Percentiles rank a stretch among this genome's conserved stretches.
Conservation (phyloP, 2,888 invertebrate species). For the Scrobipalpa costella region DNA sequence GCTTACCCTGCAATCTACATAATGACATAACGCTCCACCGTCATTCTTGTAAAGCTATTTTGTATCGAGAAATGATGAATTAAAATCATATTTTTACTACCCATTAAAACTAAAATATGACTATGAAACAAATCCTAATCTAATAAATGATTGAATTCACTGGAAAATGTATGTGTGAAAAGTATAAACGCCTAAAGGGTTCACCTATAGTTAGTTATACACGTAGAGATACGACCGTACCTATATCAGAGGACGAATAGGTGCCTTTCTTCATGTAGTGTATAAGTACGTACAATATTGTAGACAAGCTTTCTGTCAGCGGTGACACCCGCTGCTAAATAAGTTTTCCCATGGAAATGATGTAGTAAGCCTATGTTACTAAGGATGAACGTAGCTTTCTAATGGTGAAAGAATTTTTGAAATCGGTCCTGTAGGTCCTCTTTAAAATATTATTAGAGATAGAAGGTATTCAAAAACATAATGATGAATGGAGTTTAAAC, state of each 20-base stretch:
- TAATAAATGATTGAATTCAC: not conserved
- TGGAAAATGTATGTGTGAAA: not conserved
- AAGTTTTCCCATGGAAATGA: too few species aligned
- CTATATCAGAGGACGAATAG: not conserved
- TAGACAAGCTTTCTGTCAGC: too few species aligned
- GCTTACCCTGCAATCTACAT: slow-evolving; percentile 27
- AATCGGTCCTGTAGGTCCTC: too few species aligned
- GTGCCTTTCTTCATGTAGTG: too few species aligned
- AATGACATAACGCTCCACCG: slow-evolving; percentile 30
- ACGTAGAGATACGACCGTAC: not conserved
- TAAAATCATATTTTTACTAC: not conserved
- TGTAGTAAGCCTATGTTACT: too few species aligned
- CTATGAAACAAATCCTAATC: not conserved
- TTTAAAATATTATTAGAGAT: too few species aligned
- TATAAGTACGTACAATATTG: too few species aligned
- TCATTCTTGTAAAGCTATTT: not conserved
- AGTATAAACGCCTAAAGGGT: slow-evolving; percentile 5
- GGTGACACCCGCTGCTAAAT: too few species aligned
- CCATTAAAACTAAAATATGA: not conserved
- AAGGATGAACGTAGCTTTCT: too few species aligned
- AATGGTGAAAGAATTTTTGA: too few species aligned
- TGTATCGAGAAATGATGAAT: not conserved
- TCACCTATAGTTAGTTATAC: not conserved
- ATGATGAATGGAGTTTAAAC: too few species aligned
- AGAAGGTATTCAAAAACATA: too few species aligned